Percentiles rank a stretch among this genome's conserved stretches.
These are phyloP conservation scores for Nettapus auritus DNA, from an alignment of 2,113 vertebrate genomes.

Conservation along the genomic window DNA sequence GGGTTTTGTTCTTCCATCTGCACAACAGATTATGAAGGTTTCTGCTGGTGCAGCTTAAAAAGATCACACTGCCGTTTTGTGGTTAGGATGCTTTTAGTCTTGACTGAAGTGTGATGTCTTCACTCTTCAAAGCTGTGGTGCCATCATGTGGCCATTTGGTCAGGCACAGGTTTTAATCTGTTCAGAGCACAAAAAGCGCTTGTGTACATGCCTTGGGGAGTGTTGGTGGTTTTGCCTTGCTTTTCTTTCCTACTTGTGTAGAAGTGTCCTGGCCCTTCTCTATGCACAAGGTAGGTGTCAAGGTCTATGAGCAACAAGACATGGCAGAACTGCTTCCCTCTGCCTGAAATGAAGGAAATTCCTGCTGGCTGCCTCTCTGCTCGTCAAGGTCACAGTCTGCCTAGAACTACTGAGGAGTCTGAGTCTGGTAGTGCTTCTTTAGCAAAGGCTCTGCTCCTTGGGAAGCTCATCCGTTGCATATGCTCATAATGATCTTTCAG, in stretches of 20 bases:
- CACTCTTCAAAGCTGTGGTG: not conserved
- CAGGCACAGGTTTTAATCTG: not conserved
- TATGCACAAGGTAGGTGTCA: not conserved
- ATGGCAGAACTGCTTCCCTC: not conserved
- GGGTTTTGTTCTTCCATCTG: not conserved
- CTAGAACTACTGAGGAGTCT: too few relatives aligned
- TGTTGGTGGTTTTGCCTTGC: fast-evolving
- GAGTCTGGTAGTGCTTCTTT: not conserved
- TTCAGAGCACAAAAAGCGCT: not conserved
- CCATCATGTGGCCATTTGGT: conserved; percentile 10
- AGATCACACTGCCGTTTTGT: not conserved
- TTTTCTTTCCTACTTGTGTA: fast-evolving
- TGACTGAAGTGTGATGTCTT: fast-evolving
- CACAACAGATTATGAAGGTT: not conserved
- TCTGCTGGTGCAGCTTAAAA: not conserved
- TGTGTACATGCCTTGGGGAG: fast-evolving
- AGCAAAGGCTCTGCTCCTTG: not conserved
- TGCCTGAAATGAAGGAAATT: not conserved
- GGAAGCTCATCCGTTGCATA: too few relatives aligned
- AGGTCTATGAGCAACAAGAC: not conserved
- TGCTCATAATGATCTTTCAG: fast-evolving
- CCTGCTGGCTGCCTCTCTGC: not conserved
- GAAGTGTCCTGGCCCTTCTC: not conserved
- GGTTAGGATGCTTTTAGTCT: fast-evolving
- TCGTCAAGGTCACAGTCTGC: not conserved